phyloP scores from a whole-genome alignment of 1,140 invertebrate species.

The Trichonephila clavipes region DNA sequence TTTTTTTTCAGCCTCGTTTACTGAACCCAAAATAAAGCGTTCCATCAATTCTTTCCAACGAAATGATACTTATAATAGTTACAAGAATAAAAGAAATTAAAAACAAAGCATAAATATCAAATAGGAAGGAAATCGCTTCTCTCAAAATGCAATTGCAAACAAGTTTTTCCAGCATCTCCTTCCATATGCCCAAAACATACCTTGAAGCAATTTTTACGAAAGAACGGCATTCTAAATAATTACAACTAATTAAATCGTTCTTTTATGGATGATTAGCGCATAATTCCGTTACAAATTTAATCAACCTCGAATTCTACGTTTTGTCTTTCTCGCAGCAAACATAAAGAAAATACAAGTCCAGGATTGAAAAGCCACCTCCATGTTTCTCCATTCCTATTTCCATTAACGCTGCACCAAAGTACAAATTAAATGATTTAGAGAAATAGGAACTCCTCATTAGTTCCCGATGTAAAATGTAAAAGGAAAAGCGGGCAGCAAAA shows the following conservation, averaged over 20 bases:
- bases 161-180: neutral
- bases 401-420: neutral
- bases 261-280: constrained; percentile 11
- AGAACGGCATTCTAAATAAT: neutral
- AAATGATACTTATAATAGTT: too few relatives aligned
- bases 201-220: neutral
- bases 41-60: too few relatives aligned
- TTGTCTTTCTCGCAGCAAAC: neutral
- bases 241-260: neutral
- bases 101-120: too few relatives aligned
- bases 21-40: too few relatives aligned
- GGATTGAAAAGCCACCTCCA: neutral
- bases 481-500: neutral
- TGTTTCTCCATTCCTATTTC: neutral
- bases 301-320: neutral
- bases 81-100: too few relatives aligned
- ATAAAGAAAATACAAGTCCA: neutral
- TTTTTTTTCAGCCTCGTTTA: too few relatives aligned
- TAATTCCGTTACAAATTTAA: constrained; percentile 34
- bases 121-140: neutral
- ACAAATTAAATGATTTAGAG: constrained; percentile 30
- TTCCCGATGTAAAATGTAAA: neutral
- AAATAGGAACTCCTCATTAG: constrained; percentile 20
- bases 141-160: neutral
- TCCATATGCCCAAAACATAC: neutral